phyloP scores from a whole-genome alignment of 2,797 vertebrate species.

The Dipus sagitta region DNA sequence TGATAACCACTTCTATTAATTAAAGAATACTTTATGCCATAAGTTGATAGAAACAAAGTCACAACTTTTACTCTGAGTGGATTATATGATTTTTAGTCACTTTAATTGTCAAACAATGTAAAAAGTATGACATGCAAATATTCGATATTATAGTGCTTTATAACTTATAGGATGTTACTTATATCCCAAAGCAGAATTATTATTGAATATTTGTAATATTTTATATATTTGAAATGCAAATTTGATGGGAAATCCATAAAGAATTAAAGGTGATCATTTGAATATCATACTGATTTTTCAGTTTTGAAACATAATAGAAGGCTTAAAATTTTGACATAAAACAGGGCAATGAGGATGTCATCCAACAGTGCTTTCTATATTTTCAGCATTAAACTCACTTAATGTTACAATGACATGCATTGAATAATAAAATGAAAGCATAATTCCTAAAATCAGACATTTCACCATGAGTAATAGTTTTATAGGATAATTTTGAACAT shows the following conservation, averaged over 20 bases:
- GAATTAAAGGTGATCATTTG: constrained; percentile 16
- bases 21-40: background rate
- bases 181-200: background rate
- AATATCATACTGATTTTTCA: constrained; percentile 25
- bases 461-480: background rate
- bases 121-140: background rate
- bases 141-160: background rate
- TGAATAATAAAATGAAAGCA: background rate
- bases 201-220: constrained; percentile 57
- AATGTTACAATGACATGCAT: background rate
- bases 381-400: constrained; percentile 53
- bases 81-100: background rate
- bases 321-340: constrained; percentile 41
- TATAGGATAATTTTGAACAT: constrained; percentile 2
- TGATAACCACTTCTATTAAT: background rate
- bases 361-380: background rate
- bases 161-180: constrained; percentile 31
- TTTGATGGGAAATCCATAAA: constrained; percentile 53
- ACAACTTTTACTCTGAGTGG: background rate
- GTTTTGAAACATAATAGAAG: constrained; percentile 52
- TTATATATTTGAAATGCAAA: constrained; percentile 31
- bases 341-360: constrained; percentile 15
- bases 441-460: constrained; percentile 43
- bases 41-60: constrained; percentile 4
- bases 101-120: constrained; percentile 37